Conservation (phyloP, 1,140 invertebrate genomes). For the Trachymyrmex cornetzi region DNA sequence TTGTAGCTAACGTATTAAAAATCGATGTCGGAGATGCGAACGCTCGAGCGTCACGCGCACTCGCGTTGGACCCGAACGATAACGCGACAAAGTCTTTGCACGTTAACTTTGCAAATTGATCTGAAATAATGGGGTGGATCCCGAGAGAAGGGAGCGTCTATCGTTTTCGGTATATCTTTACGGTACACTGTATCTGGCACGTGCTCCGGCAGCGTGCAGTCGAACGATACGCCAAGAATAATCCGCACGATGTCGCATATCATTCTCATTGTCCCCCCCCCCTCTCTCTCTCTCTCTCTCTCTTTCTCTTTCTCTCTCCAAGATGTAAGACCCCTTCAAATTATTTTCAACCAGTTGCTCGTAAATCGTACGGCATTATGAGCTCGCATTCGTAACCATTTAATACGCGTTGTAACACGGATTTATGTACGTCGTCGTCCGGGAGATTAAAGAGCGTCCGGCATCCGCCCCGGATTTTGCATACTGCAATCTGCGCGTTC, state of each 20-base stretch:
- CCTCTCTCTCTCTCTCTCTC: background rate
- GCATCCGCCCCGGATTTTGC: slow-evolving; percentile 15
- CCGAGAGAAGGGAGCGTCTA: slow-evolving; percentile 11
- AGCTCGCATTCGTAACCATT: slow-evolving; percentile 1
- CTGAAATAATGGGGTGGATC: slow-evolving; percentile 52
- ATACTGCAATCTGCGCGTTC: background rate
- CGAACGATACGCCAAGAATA: slow-evolving; percentile 49
- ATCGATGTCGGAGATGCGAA: slow-evolving; percentile 20
- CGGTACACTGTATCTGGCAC: slow-evolving; percentile 33
- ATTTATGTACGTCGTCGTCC: slow-evolving; percentile 6
- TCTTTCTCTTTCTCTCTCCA: background rate
- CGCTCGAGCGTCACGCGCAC: background rate
- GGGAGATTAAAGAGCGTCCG: slow-evolving; percentile 8
- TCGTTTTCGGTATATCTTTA: slow-evolving; percentile 59
- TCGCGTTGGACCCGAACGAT: background rate
- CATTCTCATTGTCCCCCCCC: background rate
- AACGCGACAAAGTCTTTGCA: background rate
- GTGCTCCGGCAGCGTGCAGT: slow-evolving; percentile 41
- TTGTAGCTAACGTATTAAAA: slow-evolving; percentile 20
- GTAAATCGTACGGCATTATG: slow-evolving; percentile 34
- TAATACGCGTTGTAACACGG: slow-evolving; percentile 10
- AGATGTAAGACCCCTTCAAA: background rate
- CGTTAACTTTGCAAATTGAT: slow-evolving; percentile 46
- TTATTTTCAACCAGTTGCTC: slow-evolving; percentile 44
- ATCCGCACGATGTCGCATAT: background rate